A percentile compares a stretch with the other conserved stretches of the same genome.
Evolutionary conservation across 2,888 invertebrate species (phyloP).

Genomic region (Penaeus monodon): DNA sequence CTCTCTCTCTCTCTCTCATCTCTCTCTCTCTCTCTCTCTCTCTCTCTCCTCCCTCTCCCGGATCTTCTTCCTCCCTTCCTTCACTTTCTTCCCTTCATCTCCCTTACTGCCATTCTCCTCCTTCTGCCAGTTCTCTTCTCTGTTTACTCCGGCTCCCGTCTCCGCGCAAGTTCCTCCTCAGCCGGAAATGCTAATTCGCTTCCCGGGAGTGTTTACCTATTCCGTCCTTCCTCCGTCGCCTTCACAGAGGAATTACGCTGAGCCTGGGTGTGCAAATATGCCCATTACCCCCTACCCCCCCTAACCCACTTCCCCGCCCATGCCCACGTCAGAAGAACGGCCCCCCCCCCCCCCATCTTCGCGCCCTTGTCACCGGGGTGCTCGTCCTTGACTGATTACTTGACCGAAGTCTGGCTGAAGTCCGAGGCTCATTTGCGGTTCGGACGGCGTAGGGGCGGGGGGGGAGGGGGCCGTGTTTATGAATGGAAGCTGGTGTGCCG

Average conservation of each 20-base stretch:
- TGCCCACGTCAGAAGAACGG: too few species aligned
- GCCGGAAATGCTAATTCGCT: not conserved
- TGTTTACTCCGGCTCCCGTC: not conserved
- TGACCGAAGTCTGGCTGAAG: too few species aligned
- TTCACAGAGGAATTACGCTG: too few species aligned
- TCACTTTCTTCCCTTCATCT: not conserved
- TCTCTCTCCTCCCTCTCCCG: not conserved
- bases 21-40: not conserved
- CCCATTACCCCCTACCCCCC: not conserved
- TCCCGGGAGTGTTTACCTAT: not conserved
- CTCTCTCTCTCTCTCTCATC: not conserved
- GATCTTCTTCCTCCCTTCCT: not conserved
- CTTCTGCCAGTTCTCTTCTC: not conserved
- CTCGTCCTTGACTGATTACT: not conserved
- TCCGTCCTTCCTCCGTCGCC: slow-evolving; percentile 1
- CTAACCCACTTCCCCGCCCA: not conserved
- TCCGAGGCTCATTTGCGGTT: too few species aligned
- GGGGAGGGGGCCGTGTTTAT: not conserved
- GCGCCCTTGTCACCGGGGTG: not conserved
- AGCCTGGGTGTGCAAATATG: not conserved
- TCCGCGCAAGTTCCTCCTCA: not conserved
- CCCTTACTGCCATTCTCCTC: not conserved
- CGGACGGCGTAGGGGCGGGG: not conserved
- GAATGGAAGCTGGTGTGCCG: not conserved
- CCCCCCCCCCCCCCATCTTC: not conserved